Evolutionary conservation across 2,888 invertebrate species (phyloP).

Genomic region (Cataglyphis cursor): DNA sequence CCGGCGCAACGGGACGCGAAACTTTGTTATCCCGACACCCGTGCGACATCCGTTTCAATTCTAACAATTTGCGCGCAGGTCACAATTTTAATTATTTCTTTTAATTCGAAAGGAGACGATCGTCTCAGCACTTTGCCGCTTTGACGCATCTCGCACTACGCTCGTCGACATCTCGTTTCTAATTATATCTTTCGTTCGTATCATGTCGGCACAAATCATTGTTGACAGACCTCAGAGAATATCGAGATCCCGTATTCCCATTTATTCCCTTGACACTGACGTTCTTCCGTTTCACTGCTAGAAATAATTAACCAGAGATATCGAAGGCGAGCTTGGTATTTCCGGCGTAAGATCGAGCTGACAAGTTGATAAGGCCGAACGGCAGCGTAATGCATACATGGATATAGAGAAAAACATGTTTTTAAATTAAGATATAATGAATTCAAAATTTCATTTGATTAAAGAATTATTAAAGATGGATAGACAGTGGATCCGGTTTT

Average conservation of each 20-base stretch:
- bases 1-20: neutral
- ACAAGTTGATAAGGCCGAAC: slow-evolving; percentile 33
- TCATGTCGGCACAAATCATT: slow-evolving; percentile 15
- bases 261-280: slow-evolving; percentile 46
- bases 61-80: slow-evolving; percentile 20
- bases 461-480: neutral
- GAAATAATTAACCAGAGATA: slow-evolving; percentile 64
- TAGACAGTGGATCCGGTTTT: neutral
- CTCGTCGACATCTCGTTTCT: slow-evolving; percentile 12
- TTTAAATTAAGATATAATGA: slow-evolving; percentile 12
- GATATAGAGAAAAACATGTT: neutral
- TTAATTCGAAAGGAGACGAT: slow-evolving; percentile 15
- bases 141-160: neutral
- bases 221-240: neutral
- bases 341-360: slow-evolving; percentile 2
- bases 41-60: slow-evolving; percentile 23
- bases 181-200: slow-evolving; percentile 55
- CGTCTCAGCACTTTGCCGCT: neutral
- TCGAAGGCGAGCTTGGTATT: slow-evolving; percentile 23
- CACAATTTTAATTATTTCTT: slow-evolving; percentile 53
- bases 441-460: neutral
- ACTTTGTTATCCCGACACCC: slow-evolving; percentile 41
- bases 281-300: slow-evolving; percentile 48
- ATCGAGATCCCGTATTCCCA: slow-evolving; percentile 17
- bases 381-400: neutral